Base-by-base conservation (phyloP, 2,797 vertebrate species). In the Silurus lanzhouensis region DNA sequence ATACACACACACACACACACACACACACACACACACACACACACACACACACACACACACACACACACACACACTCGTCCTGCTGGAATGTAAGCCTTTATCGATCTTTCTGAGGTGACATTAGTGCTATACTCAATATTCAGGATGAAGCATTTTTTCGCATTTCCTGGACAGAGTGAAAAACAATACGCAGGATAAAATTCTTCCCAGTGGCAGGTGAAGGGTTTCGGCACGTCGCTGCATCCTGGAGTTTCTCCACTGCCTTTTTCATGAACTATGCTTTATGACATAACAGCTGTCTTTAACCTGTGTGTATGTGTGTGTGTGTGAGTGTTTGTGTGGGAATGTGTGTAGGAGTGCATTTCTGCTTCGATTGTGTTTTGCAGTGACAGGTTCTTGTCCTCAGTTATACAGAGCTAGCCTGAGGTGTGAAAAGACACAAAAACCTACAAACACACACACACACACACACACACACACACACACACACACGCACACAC, bases 321-420 rank as follows among this genome's bases (percentile, higher is more conserved):
- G 57, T 61, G 55, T 71, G 25, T 72, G 1, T 83, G 55, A 52
- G 38, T 57, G 78, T 78, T 27, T 78, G 55, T 78, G 52, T 25
- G 74, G 46, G 61, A 64, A 44, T 70, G 55, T 72, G 81, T 44
- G 81, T 71, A 8, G 22, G 66, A 25, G 52, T 63, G 10, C 1
- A 6, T 38, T 66, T 64, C 61, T 75, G 82, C 71, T 64, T 61
- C 22, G 55, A 83, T 75, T 46, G 70, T 86, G 72, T 88, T 63
- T 79, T 38, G 68, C 19, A 84, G 72, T 83, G 85, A 70, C 85
- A 88, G 85, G 19, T 70, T 83, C 80, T 70, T 57, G 38, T 83
- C 82, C 52, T 31, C 58, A 70, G 60, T 84, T 76, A 68, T 71
- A 48, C 46, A 63, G 83, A 61, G 31, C 31, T 83, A 46, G 72